Evolutionary conservation across 2,888 invertebrate species (phyloP), one percentile per base, ranked within the genome.

Genomic region (Dynastes grantii): DNA sequence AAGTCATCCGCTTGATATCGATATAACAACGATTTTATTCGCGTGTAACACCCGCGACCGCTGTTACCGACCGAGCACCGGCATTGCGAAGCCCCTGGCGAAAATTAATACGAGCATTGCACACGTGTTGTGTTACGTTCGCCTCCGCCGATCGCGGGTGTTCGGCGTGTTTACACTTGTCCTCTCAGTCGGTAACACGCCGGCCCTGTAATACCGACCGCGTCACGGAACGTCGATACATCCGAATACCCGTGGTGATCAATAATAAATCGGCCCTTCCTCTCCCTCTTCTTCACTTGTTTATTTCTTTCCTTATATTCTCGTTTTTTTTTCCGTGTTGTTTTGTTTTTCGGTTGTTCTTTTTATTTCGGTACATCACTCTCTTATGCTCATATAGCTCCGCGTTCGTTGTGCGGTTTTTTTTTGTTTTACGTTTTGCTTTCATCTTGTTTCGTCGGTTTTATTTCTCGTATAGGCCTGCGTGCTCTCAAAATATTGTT

Each of bases 111-210:
- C 73, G 76, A 73, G 70, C 73, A 73, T 5, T 78, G 68, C 81
- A 77, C 76, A 63, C 77, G 79, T 76, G 79, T 81, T 63, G 5
- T 63, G 9, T 45, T 45, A 1, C 45, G 55, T 22, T 37, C 32
- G 64, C 64, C 65, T 77, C 63, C 73, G 76, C 76, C 79, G 45
- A 75, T 76, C 79, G 45, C 81, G 81, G 82, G 82, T 81, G 81
- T 81, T 80, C 82, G 80, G 61, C 82, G 78, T 82, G 83, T 83
- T 82, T 82, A 83, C 83, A 82, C 82, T 83, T 83, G 83, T 82
- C 78, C 76, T 76, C 78, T 77, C 79, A 79, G 80, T 80, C 79
- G 79, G 81, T 78, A 81, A 81, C 81, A 76, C 78, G 75, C 71
- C 67, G 75, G 76, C 76, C 55, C 78, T 77, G 81, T 80, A 80